These are phyloP conservation scores for Tipula helvola DNA, from an alignment of 2,888 invertebrate species.

Conservation along the genomic window DNA sequence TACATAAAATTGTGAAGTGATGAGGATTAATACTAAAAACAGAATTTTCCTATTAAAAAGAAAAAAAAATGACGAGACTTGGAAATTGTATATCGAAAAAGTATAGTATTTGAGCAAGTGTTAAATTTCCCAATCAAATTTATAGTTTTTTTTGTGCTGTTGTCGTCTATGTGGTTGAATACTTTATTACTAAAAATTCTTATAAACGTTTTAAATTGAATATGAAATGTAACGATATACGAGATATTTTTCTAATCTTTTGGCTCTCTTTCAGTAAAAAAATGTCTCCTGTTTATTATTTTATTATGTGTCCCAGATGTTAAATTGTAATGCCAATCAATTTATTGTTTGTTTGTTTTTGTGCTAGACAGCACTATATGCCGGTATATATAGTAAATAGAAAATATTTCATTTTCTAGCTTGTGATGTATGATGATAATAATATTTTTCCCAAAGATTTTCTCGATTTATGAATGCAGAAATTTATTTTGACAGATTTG, in stretches of 20 bases:
- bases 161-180: not conserved
- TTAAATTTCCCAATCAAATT: not conserved
- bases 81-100: not conserved
- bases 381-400: not conserved
- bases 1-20: not conserved
- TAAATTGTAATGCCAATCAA: not conserved
- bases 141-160: not conserved
- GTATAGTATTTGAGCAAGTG: not conserved
- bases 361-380: not conserved
- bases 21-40: not conserved
- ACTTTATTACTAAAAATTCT: not conserved
- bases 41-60: not conserved
- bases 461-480: not conserved
- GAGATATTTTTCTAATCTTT: not conserved
- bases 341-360: not conserved
- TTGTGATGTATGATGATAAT: not conserved
- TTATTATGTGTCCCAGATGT: not conserved
- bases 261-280: not conserved
- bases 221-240: not conserved
- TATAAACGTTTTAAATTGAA: not conserved
- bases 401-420: not conserved
- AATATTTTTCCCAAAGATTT: not conserved
- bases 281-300: not conserved
- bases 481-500: not conserved
- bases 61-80: not conserved